phyloP scores from a whole-genome alignment of 2,797 vertebrate species.

The Enteromius thamalakanensis region DNA sequence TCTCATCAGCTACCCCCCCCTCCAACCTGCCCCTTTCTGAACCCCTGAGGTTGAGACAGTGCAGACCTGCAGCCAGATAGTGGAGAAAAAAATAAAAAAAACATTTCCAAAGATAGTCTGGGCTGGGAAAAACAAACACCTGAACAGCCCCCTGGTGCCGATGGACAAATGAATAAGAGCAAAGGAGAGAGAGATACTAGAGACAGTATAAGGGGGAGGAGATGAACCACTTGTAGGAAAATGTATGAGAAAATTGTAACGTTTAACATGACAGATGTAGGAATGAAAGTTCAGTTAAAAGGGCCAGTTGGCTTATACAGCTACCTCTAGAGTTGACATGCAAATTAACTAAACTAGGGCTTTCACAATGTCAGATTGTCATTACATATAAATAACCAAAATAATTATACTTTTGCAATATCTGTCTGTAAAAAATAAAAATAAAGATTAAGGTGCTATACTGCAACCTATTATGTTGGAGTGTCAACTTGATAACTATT shows the following conservation, averaged over 20 bases:
- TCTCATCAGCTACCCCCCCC: constrained; percentile 37
- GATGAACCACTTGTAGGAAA: constrained; percentile 7
- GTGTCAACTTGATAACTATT: background rate
- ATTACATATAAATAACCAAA: background rate
- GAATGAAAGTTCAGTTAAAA: constrained; percentile 3
- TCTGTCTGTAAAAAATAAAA: background rate
- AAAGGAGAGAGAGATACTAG: constrained; percentile 43
- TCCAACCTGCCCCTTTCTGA: constrained; percentile 36
- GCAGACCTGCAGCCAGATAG: constrained; percentile 54
- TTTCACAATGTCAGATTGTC: background rate
- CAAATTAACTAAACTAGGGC: background rate
- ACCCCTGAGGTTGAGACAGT: constrained; percentile 59
- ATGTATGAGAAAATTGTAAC: background rate
- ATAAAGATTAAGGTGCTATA: background rate
- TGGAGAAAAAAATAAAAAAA: constrained; percentile 31
- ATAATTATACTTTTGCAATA: background rate
- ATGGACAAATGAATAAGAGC: constrained; percentile 67
- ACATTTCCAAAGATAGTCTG: constrained; percentile 59
- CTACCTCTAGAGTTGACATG: background rate
- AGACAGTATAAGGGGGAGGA: constrained; percentile 32
- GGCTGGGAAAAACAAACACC: constrained; percentile 62
- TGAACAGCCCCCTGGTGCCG: constrained; percentile 52
- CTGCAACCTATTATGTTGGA: background rate
- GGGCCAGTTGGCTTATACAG: background rate
- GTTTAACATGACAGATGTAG: background rate